A percentile compares a stretch with the other conserved stretches of the same genome.
phyloP scores from a whole-genome alignment of 2,113 vertebrate species.

The Tauraco erythrolophus region DNA sequence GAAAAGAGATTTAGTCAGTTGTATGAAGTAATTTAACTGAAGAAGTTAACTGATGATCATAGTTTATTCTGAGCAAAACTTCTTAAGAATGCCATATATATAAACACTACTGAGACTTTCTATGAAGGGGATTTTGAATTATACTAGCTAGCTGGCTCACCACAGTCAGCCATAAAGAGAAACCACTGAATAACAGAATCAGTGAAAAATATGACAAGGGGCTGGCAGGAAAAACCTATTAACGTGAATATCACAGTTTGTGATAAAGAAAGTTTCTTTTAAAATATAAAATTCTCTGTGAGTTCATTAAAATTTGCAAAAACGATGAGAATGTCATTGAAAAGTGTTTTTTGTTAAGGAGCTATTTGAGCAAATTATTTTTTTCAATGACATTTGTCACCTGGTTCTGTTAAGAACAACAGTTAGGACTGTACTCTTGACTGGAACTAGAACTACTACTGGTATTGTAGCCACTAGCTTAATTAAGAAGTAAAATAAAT shows the following conservation, averaged over 20 bases:
- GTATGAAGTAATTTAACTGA: background rate
- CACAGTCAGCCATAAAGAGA: background rate
- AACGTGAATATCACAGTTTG: background rate
- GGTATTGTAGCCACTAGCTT: background rate
- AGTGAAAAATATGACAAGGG: background rate
- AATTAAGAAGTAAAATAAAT: background rate
- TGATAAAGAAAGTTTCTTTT: background rate
- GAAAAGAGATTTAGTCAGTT: background rate
- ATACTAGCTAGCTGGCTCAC: background rate
- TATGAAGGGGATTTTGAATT: background rate
- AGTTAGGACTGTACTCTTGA: background rate
- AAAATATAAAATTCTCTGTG: background rate
- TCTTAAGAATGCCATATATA: background rate
- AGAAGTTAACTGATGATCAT: background rate
- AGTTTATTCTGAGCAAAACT: background rate
- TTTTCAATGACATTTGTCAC: background rate
- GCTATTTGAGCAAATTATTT: background rate
- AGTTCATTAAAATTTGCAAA: background rate
- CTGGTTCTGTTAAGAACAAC: background rate
- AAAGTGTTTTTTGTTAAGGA: background rate
- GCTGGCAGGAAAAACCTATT: background rate
- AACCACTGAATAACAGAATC: background rate
- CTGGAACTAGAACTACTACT: background rate
- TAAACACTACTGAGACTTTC: background rate
- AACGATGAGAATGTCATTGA: background rate